phyloP scores from a whole-genome alignment of 2,888 invertebrate genomes.

The Ormyrus nitidulus region DNA sequence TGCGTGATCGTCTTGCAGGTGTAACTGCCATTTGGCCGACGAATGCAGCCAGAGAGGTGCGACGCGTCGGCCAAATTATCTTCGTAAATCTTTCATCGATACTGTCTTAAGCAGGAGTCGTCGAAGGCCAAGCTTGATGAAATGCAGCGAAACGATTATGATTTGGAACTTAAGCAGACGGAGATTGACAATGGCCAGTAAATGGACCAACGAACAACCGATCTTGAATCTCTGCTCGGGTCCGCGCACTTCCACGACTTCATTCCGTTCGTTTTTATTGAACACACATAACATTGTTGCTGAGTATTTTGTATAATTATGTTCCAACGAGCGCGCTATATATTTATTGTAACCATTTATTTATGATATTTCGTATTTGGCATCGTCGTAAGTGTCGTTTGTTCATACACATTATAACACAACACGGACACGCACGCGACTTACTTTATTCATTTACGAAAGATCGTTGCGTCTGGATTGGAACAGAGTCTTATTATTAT shows the following conservation, averaged over 20 bases:
- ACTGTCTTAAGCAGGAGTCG: background rate
- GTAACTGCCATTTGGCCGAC: too few species aligned
- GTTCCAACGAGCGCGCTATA: constrained; percentile 50
- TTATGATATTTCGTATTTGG: constrained; percentile 56
- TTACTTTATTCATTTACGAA: constrained; percentile 40
- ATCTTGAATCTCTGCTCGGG: constrained; percentile 55
- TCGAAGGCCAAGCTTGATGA: constrained; percentile 24
- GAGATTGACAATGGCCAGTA: constrained; percentile 46
- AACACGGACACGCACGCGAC: background rate
- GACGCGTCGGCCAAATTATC: constrained; percentile 5
- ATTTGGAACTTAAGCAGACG: constrained; percentile 10
- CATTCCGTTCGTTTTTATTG: constrained; percentile 51
- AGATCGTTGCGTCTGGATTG: constrained; percentile 44
- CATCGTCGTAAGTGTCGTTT: constrained; percentile 47
- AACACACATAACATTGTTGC: constrained; percentile 39
- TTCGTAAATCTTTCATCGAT: constrained; percentile 33
- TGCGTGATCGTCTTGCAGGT: too few species aligned
- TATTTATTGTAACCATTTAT: constrained; percentile 55
- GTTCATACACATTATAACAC: constrained; percentile 24
- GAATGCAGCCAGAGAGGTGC: too few species aligned
- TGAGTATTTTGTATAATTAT: constrained; percentile 55
- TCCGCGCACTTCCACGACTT: constrained; percentile 51
- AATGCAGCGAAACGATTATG: background rate
- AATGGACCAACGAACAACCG: constrained; percentile 40
- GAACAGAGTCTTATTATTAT: constrained; percentile 52